A percentile compares a stretch with the other conserved stretches of the same genome.
phyloP scores from a whole-genome alignment of 2,797 vertebrate species.

The Lutjanus campechanus region DNA sequence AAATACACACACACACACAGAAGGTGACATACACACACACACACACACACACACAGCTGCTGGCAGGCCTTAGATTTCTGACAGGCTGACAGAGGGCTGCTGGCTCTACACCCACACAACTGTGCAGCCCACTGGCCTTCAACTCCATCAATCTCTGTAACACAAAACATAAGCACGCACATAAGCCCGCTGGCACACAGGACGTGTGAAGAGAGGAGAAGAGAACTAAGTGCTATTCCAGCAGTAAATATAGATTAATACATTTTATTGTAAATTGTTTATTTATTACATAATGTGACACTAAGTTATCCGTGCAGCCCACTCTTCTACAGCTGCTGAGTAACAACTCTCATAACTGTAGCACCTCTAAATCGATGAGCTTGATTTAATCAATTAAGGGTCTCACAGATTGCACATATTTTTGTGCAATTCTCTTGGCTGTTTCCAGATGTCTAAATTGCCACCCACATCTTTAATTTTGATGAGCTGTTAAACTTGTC shows the following conservation, averaged over 20 bases:
- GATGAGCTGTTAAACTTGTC: conserved; percentile 21
- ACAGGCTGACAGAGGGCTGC: conserved; percentile 77
- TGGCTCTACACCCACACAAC: conserved; percentile 74
- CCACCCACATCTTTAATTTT: conserved; percentile 35
- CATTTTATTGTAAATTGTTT: not conserved
- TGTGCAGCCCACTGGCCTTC: conserved; percentile 66
- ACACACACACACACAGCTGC: conserved; percentile 59
- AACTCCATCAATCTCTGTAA: conserved; percentile 71
- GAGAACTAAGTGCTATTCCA: not conserved
- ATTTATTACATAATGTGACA: conserved; percentile 8
- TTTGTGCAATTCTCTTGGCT: conserved; percentile 21
- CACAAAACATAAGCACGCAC: conserved; percentile 66
- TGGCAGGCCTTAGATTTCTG: conserved; percentile 73
- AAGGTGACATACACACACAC: conserved; percentile 29
- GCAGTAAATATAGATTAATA: conserved; percentile 13
- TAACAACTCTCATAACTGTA: not conserved
- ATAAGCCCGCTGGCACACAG: conserved; percentile 30
- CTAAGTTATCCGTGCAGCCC: not conserved
- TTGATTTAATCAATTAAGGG: conserved; percentile 15
- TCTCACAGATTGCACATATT: conserved; percentile 18
- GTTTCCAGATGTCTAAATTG: conserved; percentile 29
- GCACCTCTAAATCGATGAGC: not conserved
- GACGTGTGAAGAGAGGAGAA: not conserved
- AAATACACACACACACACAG: conserved; percentile 10
- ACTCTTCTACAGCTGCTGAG: conserved; percentile 10